phyloP scores from a whole-genome alignment of 2,888 invertebrate species.

The Chironomus riparius region DNA sequence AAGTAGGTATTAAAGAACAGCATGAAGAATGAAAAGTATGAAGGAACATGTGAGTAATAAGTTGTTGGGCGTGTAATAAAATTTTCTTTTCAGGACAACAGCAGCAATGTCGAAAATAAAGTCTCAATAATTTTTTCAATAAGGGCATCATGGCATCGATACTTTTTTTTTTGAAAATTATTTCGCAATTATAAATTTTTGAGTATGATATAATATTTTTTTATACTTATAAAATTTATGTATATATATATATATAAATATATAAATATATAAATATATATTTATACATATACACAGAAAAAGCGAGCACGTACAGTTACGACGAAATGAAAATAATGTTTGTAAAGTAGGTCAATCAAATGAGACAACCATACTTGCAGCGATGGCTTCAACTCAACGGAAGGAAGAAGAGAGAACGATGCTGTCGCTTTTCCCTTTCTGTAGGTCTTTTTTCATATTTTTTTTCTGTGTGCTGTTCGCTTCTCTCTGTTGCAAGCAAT shows the following conservation, averaged over 20 bases:
- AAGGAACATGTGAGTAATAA: too few species aligned
- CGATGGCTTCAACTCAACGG: conserved; percentile 16
- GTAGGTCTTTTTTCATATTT: conserved; percentile 19
- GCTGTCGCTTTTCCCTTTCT: conserved; percentile 18
- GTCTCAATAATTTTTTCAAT: too few species aligned
- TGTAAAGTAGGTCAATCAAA: conserved; percentile 27
- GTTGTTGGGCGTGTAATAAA: too few species aligned
- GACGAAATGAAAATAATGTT: conserved; percentile 26
- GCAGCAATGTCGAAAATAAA: too few species aligned
- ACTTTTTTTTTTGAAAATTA: background rate
- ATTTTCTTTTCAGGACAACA: too few species aligned
- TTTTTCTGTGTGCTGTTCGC: background rate
- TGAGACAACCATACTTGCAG: conserved; percentile 24
- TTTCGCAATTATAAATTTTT: conserved; percentile 13
- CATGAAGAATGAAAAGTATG: too few species aligned
- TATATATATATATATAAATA: background rate
- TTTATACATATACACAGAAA: conserved; percentile 18
- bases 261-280: conserved; percentile 1
- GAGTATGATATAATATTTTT: conserved; percentile 27
- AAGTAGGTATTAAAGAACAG: too few species aligned
- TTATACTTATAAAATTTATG: background rate
- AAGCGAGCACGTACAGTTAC: conserved; percentile 22
- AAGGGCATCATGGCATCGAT: background rate
- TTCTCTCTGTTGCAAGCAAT: too few species aligned
- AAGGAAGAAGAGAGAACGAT: conserved; percentile 25